A percentile compares a stretch with the other conserved stretches of the same genome.
Conservation (phyloP, 2,888 invertebrate genomes). For the Zaprionus bogoriensis region DNA sequence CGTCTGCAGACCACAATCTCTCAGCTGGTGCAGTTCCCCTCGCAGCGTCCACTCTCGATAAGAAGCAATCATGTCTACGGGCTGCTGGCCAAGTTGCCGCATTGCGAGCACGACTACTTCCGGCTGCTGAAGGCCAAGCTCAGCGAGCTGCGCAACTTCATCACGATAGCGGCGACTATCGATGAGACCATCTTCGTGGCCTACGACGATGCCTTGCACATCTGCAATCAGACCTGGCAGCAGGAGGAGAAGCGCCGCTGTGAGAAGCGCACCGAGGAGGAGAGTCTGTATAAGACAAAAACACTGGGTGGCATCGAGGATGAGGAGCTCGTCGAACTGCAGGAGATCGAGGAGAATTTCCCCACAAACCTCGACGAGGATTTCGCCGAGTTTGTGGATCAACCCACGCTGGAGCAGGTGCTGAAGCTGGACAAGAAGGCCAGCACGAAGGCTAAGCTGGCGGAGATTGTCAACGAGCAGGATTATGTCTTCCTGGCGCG, state of each 20-base stretch:
- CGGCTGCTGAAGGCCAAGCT: slow-evolving; percentile 87
- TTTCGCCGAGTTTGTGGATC: slow-evolving; percentile 87
- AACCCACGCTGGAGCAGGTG: slow-evolving; percentile 83
- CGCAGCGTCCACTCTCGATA: slow-evolving; percentile 64
- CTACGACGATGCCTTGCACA: slow-evolving; percentile 85
- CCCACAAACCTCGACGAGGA: slow-evolving; percentile 88
- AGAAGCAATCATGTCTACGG: slow-evolving; percentile 72
- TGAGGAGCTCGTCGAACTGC: slow-evolving; percentile 87
- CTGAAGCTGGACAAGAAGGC: slow-evolving; percentile 79
- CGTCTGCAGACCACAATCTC: slow-evolving; percentile 67
- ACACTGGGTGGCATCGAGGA: slow-evolving; percentile 87
- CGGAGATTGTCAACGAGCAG: slow-evolving; percentile 74
- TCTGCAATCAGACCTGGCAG: slow-evolving; percentile 89
- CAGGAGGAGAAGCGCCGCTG: slow-evolving; percentile 88
- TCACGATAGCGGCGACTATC: slow-evolving; percentile 84
- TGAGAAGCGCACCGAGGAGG: slow-evolving; percentile 88
- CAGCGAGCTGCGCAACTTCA: slow-evolving; percentile 87
- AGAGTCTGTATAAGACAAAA: slow-evolving; percentile 89
- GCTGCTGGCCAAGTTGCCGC: slow-evolving; percentile 70
- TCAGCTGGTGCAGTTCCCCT: slow-evolving; percentile 79
- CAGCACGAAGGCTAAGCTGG: slow-evolving; percentile 62
- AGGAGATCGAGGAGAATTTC: slow-evolving; percentile 88
- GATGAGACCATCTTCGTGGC: slow-evolving; percentile 83
- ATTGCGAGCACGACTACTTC: slow-evolving; percentile 78
- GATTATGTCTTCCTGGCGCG: slow-evolving; percentile 78